Evolutionary conservation across 2,113 vertebrate genomes (phyloP).

Genomic region (Mesoclemmys tuberculata): DNA sequence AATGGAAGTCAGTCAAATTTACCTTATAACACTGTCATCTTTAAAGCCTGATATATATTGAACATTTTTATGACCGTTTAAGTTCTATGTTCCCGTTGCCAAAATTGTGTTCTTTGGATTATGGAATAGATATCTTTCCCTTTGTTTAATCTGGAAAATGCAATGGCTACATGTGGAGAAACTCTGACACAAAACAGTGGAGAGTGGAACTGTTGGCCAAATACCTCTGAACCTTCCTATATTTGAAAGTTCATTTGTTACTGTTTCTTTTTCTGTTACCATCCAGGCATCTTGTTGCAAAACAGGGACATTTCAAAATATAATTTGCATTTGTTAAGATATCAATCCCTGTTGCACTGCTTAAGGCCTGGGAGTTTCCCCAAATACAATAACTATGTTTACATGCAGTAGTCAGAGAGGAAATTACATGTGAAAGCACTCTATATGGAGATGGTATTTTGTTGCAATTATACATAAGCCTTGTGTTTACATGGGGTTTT

Average conservation of each 20-base stretch:
- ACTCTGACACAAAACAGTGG: neutral
- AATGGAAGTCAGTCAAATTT: neutral
- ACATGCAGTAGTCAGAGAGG: slow-evolving; percentile 80
- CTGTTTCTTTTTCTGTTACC: neutral
- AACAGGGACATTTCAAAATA: slow-evolving; percentile 14
- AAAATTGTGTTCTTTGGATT: neutral
- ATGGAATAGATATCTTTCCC: neutral
- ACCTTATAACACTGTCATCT: neutral
- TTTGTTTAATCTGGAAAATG: neutral
- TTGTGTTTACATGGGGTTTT: slow-evolving; percentile 88
- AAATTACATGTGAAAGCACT: slow-evolving; percentile 84
- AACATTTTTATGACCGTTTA: neutral
- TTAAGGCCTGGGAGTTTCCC: slow-evolving; percentile 71
- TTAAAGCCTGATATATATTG: neutral
- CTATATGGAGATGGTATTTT: slow-evolving; percentile 80
- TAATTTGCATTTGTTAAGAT: slow-evolving; percentile 44
- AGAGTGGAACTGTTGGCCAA: neutral
- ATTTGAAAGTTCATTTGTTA: neutral
- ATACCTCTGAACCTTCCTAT: neutral
- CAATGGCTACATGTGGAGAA: accelerated
- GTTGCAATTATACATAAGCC: slow-evolving; percentile 86
- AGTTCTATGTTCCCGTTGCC: neutral
- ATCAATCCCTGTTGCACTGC: slow-evolving; percentile 61
- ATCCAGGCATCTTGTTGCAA: slow-evolving; percentile 13
- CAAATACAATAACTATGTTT: slow-evolving; percentile 83